Conservation (phyloP, 64 coral and sea anemone species). For the Astreopora myriophthalma region DNA sequence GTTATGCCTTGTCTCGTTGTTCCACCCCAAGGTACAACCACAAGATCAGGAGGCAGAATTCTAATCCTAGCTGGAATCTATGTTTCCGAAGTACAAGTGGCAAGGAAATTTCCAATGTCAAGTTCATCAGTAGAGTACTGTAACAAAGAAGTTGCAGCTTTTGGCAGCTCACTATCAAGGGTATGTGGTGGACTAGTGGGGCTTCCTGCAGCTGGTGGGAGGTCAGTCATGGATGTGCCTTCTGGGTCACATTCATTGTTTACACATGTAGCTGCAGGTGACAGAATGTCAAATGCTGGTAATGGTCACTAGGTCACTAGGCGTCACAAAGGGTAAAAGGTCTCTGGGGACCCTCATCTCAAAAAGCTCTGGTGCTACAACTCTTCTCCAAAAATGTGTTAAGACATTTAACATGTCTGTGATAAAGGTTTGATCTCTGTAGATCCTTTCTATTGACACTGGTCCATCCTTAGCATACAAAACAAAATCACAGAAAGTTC, state of each 20-base stretch:
- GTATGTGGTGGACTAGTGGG: neutral
- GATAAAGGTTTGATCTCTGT: constrained; percentile 62
- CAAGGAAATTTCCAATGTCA: constrained; percentile 36
- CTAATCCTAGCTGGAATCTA: neutral
- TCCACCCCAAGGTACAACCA: constrained; percentile 63
- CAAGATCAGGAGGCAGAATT: neutral
- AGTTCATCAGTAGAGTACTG: constrained; percentile 36
- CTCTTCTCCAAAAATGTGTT: constrained; percentile 47
- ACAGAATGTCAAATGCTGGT: neutral
- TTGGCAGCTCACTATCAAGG: neutral
- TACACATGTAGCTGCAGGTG: neutral
- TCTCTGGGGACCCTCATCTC: constrained; percentile 56
- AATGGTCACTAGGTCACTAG: neutral
- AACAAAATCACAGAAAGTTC: constrained; percentile 66
- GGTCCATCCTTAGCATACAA: constrained; percentile 61
- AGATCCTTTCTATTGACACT: constrained; percentile 74
- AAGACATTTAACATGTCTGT: constrained; percentile 18
- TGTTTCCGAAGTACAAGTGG: constrained; percentile 61
- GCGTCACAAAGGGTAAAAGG: constrained; percentile 34
- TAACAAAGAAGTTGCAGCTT: neutral
- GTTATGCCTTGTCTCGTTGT: constrained; percentile 54
- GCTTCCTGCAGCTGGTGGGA: no score
- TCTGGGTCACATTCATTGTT: neutral
- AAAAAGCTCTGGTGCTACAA: constrained; percentile 50
- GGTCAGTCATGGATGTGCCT: neutral